Evolutionary conservation across 2,888 invertebrate genomes (phyloP), one percentile per base, ranked within the genome.

Genomic region (Caradrina clavipalpis): DNA sequence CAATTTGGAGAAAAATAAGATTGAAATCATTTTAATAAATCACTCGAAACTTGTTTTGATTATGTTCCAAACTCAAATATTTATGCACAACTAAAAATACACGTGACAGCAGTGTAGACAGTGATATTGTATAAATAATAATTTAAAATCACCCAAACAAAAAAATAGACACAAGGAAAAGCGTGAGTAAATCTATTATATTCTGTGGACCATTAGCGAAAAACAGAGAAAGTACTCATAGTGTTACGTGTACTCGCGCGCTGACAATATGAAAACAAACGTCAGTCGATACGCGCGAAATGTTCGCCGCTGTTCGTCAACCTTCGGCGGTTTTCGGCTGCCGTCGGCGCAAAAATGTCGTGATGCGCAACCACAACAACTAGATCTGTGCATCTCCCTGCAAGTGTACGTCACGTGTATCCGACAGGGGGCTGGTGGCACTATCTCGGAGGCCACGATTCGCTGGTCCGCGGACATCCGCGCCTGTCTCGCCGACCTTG

Each of bases 401-500:
- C 85, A 54, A 60, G 39, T 45, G 59, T 19, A 74, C 69, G 71
- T 70, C 62, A 77, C 65, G 64, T 68, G 71, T 58, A 50, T 60
- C 51, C 47, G 71, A 76, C 78, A 74, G 86, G 87, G 87, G 87
- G 72, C 76, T 70, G 69, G 79, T 82, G 66, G 82, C 82, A 80
- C 80, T 84, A 85, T 85, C 85, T 78, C 78, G 80, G 87, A 87
- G 93, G 88, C 89, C 92, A 87, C 75, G 83, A 78, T 84, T 82
- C 53, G 76, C 76, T 90, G 91, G 93, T 78, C 82, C 76, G 71
- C 76, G 81, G 84, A 86, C 87, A 85, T 85, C 83, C 83, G 82
- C 78, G 82, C 82, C 74, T 72, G 82, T 72, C 70, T 80, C 73
- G 83, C 64, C 82, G 90, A 90, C 95, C 95, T 95, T 95, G 95